Evolutionary conservation across 2,797 vertebrate genomes (phyloP).

Genomic region (Peromyscus nudipes): DNA sequence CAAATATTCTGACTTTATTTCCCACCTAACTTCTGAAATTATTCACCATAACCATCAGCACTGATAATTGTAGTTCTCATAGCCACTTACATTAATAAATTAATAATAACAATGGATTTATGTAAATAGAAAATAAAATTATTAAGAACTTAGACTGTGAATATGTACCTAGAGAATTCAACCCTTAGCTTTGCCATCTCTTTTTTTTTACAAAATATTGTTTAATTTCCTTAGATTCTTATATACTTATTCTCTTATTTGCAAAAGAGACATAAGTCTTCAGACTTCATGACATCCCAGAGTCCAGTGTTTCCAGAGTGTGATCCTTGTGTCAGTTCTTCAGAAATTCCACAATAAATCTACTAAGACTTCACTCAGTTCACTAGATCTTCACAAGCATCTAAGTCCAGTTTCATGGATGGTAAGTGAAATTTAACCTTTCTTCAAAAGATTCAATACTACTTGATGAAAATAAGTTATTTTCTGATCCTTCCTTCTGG

Average conservation of each 20-base stretch:
- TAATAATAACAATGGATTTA: not conserved
- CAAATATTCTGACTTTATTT: not conserved
- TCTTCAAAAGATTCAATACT: not conserved
- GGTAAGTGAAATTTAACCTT: not conserved
- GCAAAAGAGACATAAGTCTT: not conserved
- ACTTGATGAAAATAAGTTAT: not conserved
- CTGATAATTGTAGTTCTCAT: not conserved
- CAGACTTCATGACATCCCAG: not conserved
- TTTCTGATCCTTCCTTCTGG: conserved; percentile 26
- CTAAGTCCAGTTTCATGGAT: not conserved
- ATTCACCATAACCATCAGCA: not conserved
- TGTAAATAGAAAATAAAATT: not conserved
- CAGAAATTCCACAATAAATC: not conserved
- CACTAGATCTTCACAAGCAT: not conserved
- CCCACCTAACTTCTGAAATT: not conserved
- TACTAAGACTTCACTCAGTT: not conserved
- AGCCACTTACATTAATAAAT: not conserved
- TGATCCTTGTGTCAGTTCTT: not conserved
- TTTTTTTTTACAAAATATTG: not conserved
- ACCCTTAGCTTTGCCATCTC: not conserved
- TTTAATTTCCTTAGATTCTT: not conserved
- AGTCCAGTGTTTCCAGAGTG: not conserved
- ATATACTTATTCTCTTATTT: not conserved
- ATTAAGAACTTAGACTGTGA: not conserved
- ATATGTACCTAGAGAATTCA: not conserved